Base-by-base conservation (phyloP, 2,797 vertebrate species). In the Anguilla pacifica region DNA sequence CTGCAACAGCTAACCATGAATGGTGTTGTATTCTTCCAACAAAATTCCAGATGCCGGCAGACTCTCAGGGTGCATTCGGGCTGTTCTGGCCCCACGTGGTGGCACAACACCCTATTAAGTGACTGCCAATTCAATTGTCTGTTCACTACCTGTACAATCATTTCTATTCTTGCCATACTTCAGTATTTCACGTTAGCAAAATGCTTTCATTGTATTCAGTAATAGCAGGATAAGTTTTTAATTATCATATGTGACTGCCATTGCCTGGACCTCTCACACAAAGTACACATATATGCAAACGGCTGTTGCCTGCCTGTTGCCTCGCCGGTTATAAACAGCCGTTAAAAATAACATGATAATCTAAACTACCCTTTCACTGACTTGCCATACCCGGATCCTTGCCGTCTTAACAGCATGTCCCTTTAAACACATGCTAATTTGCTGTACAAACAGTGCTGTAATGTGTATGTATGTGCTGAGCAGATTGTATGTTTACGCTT, bases 401-500 rank as follows among this genome's bases (percentile, higher is more conserved):
- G 2, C 43, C 4, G 4, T 46, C 22, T 82, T 51, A 51, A 9
- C 79, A 82, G 46, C 19, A 15, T 51, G 22, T 35, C 46, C 22
- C 79, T 51, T 25, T 82, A 49, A 82, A 25, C 46, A 10, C 46
- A 82, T 51, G 43, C 25, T 82, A 51, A 82, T 82, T 72, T 77
- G 74, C 74, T 43, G 25, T 22, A 19, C 74, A 77, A 77, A 77
- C 79, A 82, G 79, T 1, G 22, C 79, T 25, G 79, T 82, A 51
- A 82, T 51, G 79, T 11, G 46, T 82, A 82, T 82, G 17, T 82
- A 46, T n/a, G 35, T 13, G 46, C 28, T 25, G 43, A 51, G 22
- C 79, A 82, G 79, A 82, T 82, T 82, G 79, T 82, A 82, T 82
- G 46, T 51, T 82, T 82, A 49, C 79, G 79, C 79, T 82, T 82